These are phyloP conservation scores for Heliothis virescens DNA, from an alignment of 1,140 invertebrate genomes.

Conservation along the genomic window DNA sequence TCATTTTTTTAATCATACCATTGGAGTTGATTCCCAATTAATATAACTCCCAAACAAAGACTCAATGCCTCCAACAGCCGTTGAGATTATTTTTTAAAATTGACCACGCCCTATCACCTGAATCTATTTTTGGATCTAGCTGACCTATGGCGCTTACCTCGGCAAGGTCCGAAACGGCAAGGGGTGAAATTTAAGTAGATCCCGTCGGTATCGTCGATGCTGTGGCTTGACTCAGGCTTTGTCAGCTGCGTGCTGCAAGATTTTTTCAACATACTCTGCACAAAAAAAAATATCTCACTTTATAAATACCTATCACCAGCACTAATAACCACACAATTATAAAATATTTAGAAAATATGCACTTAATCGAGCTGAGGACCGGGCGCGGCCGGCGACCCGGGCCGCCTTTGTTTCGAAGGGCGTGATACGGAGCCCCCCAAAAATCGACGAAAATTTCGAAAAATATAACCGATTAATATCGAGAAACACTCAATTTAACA, in stretches of 20 bases:
- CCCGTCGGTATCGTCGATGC: conserved; percentile 70
- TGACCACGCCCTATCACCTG: background rate
- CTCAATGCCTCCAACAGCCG: background rate
- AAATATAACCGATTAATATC: background rate
- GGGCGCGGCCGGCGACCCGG: conserved; percentile 4
- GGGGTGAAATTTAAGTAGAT: conserved; percentile 72
- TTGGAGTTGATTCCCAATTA: too few relatives aligned
- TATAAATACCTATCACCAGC: background rate
- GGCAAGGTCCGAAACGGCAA: conserved; percentile 61
- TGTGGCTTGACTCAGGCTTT: conserved; percentile 72
- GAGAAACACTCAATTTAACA: background rate
- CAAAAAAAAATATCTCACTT: conserved; percentile 14
- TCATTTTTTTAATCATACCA: too few relatives aligned
- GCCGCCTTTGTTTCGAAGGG: conserved; percentile 4
- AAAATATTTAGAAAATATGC: background rate
- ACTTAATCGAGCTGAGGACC: background rate
- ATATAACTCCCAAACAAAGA: too few relatives aligned
- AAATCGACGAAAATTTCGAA: background rate
- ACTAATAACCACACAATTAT: background rate
- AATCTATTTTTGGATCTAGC: conserved; percentile 5
- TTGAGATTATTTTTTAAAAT: background rate
- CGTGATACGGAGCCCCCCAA: background rate
- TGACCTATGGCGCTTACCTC: conserved; percentile 58
- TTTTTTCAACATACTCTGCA: conserved; percentile 73
- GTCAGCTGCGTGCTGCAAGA: conserved; percentile 73